These are phyloP conservation scores for Sciurus vulgaris DNA, from an alignment of 2,797 vertebrate species.

Conservation along the genomic window DNA sequence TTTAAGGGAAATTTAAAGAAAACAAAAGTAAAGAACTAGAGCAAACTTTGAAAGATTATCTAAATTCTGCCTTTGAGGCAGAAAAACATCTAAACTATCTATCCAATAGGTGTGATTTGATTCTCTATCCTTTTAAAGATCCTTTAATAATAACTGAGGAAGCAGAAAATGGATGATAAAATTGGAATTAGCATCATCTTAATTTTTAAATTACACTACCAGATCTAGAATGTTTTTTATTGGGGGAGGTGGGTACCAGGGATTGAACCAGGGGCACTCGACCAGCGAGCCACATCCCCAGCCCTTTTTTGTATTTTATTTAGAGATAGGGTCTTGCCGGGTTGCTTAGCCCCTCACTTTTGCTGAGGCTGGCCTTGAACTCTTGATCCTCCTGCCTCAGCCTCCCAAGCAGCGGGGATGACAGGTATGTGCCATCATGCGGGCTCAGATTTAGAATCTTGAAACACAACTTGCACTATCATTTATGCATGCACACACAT, in stretches of 20 bases:
- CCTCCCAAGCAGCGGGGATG: too few relatives aligned
- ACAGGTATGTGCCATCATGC: too few relatives aligned
- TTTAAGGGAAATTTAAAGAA: constrained; percentile 47
- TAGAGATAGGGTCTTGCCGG: too few relatives aligned
- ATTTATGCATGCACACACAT: background rate
- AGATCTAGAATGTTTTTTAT: background rate
- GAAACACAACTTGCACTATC: background rate
- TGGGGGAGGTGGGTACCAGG: too few relatives aligned
- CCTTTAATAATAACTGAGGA: constrained; percentile 3
- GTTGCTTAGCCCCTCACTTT: too few relatives aligned
- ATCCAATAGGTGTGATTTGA: background rate
- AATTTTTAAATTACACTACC: background rate
- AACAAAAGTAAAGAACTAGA: background rate
- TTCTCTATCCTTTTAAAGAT: constrained; percentile 40
- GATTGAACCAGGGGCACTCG: too few relatives aligned
- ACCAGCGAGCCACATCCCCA: too few relatives aligned
- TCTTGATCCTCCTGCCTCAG: too few relatives aligned
- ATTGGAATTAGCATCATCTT: constrained; percentile 24
- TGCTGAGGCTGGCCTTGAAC: too few relatives aligned
- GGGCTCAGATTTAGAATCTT: background rate
- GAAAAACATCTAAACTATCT: background rate
- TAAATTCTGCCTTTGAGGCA: background rate
- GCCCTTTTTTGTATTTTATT: too few relatives aligned
- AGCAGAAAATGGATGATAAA: constrained; percentile 24
- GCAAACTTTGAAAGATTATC: constrained; percentile 7